phyloP scores from a whole-genome alignment of 1,140 invertebrate genomes.

The Camponotus floridanus region DNA sequence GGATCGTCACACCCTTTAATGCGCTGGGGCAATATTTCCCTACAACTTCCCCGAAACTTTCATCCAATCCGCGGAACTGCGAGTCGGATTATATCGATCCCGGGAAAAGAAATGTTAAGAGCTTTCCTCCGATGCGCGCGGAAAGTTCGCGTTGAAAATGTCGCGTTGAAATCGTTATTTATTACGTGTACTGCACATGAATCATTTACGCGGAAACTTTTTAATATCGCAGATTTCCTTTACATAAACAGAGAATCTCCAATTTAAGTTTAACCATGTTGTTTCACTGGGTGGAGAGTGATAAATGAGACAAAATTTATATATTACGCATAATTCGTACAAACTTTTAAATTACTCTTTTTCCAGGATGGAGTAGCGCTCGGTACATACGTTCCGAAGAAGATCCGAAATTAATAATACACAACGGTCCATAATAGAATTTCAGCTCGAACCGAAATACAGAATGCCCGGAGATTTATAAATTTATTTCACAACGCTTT shows the following conservation, averaged over 20 bases:
- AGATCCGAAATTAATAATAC: not conserved
- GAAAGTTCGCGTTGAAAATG: slow-evolving; percentile 20
- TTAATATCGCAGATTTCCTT: slow-evolving; percentile 18
- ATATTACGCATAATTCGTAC: not conserved
- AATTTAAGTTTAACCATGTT: not conserved
- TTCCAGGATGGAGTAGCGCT: no score
- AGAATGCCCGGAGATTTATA: not conserved
- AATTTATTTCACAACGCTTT: slow-evolving; percentile 28
- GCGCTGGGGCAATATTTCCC: slow-evolving; percentile 51
- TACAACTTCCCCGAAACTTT: slow-evolving; percentile 32
- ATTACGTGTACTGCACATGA: slow-evolving; percentile 12
- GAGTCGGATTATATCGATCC: slow-evolving; percentile 49
- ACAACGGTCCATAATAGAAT: not conserved
- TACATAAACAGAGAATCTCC: slow-evolving; percentile 16
- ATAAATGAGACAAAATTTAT: no score
- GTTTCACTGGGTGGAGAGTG: not conserved
- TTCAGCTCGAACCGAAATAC: not conserved
- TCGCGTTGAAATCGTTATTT: slow-evolving; percentile 22
- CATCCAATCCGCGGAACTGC: slow-evolving; percentile 36
- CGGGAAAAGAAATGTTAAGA: slow-evolving; percentile 27
- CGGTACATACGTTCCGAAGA: not conserved
- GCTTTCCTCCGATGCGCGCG: not conserved
- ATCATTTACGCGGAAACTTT: slow-evolving; percentile 35
- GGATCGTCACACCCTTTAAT: slow-evolving; percentile 55
- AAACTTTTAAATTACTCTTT: not conserved